These are phyloP conservation scores for Cryptoprocta ferox DNA, from an alignment of 2,797 vertebrate species.

Conservation along the genomic window DNA sequence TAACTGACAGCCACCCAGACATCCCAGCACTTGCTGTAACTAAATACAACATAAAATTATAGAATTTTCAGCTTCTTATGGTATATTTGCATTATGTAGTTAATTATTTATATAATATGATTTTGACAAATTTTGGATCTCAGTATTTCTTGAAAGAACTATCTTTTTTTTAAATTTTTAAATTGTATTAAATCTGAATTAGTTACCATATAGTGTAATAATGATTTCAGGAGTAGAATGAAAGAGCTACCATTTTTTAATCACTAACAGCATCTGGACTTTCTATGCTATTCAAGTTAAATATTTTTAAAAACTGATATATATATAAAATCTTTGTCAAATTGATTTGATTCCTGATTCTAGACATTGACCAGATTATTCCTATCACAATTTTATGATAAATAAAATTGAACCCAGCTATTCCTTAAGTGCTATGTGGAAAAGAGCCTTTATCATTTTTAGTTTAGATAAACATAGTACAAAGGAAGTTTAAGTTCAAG, in stretches of 20 bases:
- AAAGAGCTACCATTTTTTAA: background rate
- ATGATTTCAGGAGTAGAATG: no score
- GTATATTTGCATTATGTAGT: background rate
- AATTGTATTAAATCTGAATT: no score
- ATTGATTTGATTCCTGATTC: background rate
- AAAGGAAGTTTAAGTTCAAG: background rate
- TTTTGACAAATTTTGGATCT: background rate
- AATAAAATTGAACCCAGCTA: background rate
- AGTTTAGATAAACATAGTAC: background rate
- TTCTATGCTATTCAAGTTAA: background rate
- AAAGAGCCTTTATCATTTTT: background rate
- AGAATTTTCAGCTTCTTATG: background rate
- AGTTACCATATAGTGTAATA: no score
- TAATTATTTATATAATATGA: background rate
- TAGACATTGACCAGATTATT: background rate
- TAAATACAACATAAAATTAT: background rate
- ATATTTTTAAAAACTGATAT: background rate
- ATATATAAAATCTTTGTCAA: background rate
- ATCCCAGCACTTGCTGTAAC: background rate
- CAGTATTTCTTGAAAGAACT: constrained; percentile 27
- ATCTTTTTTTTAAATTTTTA: background rate
- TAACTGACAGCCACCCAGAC: no score
- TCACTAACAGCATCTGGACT: background rate
- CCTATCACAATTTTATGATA: background rate
- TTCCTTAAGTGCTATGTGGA: background rate